Conservation (phyloP, 2,888 invertebrate species). For the Aricia artaxerxes region DNA sequence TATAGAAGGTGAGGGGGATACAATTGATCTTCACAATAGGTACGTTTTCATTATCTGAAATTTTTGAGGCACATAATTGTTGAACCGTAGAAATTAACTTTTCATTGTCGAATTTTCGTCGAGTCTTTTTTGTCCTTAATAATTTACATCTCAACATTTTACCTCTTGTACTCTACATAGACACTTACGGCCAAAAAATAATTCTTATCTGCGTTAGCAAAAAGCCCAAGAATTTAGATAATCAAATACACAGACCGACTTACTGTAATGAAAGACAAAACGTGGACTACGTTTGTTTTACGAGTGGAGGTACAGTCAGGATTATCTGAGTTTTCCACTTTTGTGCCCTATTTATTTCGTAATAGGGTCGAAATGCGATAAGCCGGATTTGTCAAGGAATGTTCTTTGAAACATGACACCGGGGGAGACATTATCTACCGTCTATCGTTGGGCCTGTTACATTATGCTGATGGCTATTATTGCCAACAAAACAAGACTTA, state of each 20-base stretch:
- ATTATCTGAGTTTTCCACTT: background rate
- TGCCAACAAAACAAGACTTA: constrained; percentile 7
- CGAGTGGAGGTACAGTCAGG: background rate
- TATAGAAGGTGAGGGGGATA: too few species aligned
- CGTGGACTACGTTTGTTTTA: background rate
- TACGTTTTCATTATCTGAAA: too few species aligned
- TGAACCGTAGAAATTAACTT: background rate
- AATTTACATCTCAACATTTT: background rate
- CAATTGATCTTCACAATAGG: too few species aligned
- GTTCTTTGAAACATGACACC: constrained; percentile 68
- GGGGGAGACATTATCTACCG: constrained; percentile 47
- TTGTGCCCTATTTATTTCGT: background rate
- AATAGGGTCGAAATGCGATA: background rate
- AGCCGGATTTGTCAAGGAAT: constrained; percentile 38
- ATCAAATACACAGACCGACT: background rate
- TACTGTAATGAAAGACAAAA: background rate
- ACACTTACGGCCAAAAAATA: background rate
- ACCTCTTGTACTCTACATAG: background rate
- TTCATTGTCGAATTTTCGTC: background rate
- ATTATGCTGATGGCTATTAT: constrained; percentile 42
- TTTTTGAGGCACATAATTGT: background rate
- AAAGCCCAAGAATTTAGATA: constrained; percentile 1
- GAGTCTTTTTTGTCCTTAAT: background rate
- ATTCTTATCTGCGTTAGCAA: background rate
- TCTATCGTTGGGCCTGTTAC: background rate